Evolutionary conservation across 2,797 vertebrate species (phyloP), one percentile per base, ranked within the genome.

Genomic region (Sebastolobus altivelis): DNA sequence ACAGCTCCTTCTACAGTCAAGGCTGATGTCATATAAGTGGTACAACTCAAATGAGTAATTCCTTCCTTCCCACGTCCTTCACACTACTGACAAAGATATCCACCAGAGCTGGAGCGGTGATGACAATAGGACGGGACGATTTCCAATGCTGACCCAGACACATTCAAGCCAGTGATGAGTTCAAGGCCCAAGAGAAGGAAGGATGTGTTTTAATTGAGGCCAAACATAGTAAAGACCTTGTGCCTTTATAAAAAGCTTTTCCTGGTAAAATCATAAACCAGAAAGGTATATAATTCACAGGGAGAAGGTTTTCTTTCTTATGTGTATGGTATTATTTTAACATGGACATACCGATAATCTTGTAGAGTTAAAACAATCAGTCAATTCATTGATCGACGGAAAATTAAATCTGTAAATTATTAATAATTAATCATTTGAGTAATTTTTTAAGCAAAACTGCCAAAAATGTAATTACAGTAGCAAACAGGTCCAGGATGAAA

Each of bases 181-280:
- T 77, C 80, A 88, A 85, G 80, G 84, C 75, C 55, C 59, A 29
- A 65, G 46, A 76, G 52, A 69, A 80, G 77, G 81, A 85, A 88
- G 76, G 84, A 86, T 79, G 80, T 74, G 54, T 59, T 35, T 66
- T 76, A 77, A 75, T 31, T 70, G 29, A 62, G 43, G 25, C 63
- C 52, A 82, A 72, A 82, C 46, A 85, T 58, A 80, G 72, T 49
- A 13, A 73, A 80, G 58, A 77, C 82, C 54, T 81, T 79, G 86
- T 66, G 31, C 11, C 67, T 79, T 77, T 79, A 63, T 56, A 6
- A 65, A 65, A 65, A 61, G 55, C 22, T 8, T 75, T 75, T 82
- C 80, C 81, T 82, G 75, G 35, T 71, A 11, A 62, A 70, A 59
- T 25, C 18, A 14, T 40, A 54, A 31, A 68, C 2, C 6, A 54